phyloP scores from a whole-genome alignment of 2,113 vertebrate genomes.

The Brachypodius melanocephalos region DNA sequence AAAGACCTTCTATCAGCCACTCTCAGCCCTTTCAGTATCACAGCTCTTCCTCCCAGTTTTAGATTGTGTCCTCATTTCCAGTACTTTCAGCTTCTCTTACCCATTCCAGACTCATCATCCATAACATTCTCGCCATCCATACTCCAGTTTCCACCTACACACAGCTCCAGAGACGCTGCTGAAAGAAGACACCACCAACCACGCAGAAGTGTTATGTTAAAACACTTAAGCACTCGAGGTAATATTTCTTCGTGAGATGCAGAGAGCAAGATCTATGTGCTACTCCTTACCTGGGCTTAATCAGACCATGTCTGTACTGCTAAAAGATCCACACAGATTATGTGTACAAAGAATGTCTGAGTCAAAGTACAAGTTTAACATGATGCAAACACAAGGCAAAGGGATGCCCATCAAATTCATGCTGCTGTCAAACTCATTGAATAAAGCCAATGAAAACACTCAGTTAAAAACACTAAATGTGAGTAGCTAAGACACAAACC shows the following conservation, averaged over 20 bases:
- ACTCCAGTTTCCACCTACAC: neutral
- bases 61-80: neutral
- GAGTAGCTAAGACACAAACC: neutral
- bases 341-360: neutral
- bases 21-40: neutral
- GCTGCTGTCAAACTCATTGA: neutral
- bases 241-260: neutral
- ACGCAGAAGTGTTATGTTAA: neutral
- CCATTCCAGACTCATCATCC: neutral
- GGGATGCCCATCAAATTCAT: neutral
- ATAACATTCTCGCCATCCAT: neutral
- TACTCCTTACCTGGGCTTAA: neutral
- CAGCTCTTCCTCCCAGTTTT: neutral
- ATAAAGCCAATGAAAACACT: neutral
- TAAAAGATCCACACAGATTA: neutral
- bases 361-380: neutral
- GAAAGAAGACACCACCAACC: neutral
- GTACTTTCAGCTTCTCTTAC: neutral
- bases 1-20: neutral
- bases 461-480: neutral
- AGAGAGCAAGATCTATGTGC: neutral
- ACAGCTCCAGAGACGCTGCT: neutral
- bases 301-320: accelerated
- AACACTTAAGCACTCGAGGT: neutral
- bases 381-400: neutral